Evolutionary conservation across 23 tunicate species (phyloP).

Genomic region (Ascidia mentula): DNA sequence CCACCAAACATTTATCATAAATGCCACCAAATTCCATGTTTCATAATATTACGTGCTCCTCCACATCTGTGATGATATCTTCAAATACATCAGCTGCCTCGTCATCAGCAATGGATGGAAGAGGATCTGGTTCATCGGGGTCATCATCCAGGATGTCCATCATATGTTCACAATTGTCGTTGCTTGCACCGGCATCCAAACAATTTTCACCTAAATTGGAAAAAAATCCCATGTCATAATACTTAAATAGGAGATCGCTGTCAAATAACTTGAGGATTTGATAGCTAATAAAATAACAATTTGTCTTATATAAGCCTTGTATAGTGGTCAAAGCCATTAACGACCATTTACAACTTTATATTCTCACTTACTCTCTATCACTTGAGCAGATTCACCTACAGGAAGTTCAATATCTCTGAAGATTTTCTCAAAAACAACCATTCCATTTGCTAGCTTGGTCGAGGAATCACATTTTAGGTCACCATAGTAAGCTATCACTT

Average conservation of each 20-base stretch:
- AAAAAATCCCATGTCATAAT: no score
- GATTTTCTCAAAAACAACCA: neutral
- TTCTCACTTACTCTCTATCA: neutral
- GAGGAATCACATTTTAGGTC: neutral
- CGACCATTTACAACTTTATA: neutral
- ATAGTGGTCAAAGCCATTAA: neutral
- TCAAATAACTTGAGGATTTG: no score
- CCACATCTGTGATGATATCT: conserved; percentile 5
- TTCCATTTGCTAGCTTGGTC: neutral
- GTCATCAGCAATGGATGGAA: neutral
- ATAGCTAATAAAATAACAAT: no score
- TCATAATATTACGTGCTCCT: neutral
- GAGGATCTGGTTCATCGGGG: neutral
- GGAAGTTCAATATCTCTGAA: neutral
- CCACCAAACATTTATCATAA: no score
- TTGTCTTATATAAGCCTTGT: no score
- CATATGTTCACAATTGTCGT: neutral
- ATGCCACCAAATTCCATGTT: no score
- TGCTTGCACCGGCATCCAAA: neutral
- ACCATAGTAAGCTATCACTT: neutral
- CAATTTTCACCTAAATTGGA: neutral
- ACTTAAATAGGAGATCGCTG: no score
- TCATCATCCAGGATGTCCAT: conserved; percentile 24
- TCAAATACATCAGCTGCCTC: neutral
- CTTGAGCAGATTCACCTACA: neutral